Base-by-base conservation (phyloP, 2,113 vertebrate genomes). In the Plecotus auritus region DNA sequence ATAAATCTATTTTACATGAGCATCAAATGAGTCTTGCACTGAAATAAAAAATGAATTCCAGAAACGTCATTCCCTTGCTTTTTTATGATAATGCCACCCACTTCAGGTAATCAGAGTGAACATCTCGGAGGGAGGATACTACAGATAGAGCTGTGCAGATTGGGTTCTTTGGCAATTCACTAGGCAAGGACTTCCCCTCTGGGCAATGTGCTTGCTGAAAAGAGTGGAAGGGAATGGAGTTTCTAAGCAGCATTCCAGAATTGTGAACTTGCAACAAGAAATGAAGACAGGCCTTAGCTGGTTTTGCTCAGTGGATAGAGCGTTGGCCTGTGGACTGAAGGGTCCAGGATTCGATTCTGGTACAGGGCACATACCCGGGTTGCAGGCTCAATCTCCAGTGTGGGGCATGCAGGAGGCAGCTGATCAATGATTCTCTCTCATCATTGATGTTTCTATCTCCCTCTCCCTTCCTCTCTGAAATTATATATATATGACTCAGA, bases 11-110 rank as follows among this genome's bases (percentile, higher is more conserved):
- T 73, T 74, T 88, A 82, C 67, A 88, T 67, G 84, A 69, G 64
- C 85, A 72, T 77, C 16, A 72, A 77, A 47, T 85, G 85, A 93
- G 73, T 86, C 85, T 91, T 59, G 16, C 70, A 74, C 30, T 96
- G 76, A 96, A 72, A 88, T 82, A 92, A 96, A 90, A 81, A 70
- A 88, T 54, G 61, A 10, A 1, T 84, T 28, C 28, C 91, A 92
- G 95, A 96, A 97, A 93, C 49, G 84, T 93, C 6, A 4, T 61
- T 77, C 0, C 9, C 18, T 82, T 77, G 11, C 22, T 13, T 78
- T 69, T 80, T 89, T 26, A 61, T 86, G 78, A 84, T 91, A 90
- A 73, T 73, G n/a, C 49, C 77, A 83, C 35, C 72, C n/a, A 76
- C 35, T 67, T 20, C 2, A 76, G 47, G 26, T 32, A 84, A 85